phyloP scores from a whole-genome alignment of 2,113 vertebrate genomes.

The Hippolais icterina region DNA sequence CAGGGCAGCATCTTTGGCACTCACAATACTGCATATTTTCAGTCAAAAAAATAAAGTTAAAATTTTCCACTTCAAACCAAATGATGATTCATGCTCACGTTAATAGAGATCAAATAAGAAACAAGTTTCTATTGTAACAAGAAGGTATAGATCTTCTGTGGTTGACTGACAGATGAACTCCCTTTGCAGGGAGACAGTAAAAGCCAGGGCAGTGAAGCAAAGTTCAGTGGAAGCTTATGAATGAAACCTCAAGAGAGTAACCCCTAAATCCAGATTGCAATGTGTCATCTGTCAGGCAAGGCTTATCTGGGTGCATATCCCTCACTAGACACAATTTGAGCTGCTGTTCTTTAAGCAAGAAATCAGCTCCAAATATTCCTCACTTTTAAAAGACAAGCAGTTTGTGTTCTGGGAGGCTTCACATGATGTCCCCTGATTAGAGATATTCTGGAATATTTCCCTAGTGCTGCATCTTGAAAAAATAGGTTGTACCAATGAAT shows the following conservation, averaged over 20 bases:
- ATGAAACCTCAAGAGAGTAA: neutral
- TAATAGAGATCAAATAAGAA: neutral
- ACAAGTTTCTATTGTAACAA: neutral
- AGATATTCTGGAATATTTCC: neutral
- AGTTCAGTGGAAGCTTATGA: neutral
- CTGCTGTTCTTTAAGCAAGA: neutral
- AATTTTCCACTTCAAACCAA: neutral
- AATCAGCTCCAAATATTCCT: neutral
- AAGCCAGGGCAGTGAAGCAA: neutral
- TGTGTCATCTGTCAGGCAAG: neutral
- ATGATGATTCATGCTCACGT: neutral
- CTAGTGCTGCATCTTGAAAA: neutral
- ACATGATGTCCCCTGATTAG: neutral
- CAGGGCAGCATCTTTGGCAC: neutral
- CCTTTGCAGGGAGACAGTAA: neutral
- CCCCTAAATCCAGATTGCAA: neutral
- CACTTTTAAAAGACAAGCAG: neutral
- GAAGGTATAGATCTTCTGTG: neutral
- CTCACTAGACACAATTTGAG: neutral
- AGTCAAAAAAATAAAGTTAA: neutral
- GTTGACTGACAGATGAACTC: neutral
- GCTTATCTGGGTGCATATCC: neutral
- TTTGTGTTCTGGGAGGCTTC: neutral
- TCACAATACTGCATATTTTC: neutral
- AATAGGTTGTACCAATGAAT: neutral